Evolutionary conservation across 2,113 vertebrate species (phyloP).

Genomic region (Spermophilus dauricus): DNA sequence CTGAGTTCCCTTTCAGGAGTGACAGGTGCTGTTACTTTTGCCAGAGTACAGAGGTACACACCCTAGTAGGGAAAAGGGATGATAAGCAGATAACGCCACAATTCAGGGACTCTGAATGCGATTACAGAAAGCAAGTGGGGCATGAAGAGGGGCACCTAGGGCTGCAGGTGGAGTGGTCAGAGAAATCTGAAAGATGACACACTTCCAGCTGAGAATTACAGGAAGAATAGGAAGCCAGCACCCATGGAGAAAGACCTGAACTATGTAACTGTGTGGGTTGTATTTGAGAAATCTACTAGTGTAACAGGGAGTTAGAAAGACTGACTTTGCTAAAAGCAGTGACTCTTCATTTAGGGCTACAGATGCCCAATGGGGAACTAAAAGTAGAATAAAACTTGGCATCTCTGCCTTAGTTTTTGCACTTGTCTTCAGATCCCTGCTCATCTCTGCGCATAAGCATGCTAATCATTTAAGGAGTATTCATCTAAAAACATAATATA

Average conservation of each 20-base stretch:
- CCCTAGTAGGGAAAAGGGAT: not conserved
- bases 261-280: not conserved
- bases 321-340: not conserved
- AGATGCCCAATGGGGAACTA: not conserved
- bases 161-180: not conserved
- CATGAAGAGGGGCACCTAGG: not conserved
- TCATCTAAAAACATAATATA: not conserved
- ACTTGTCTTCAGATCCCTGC: not conserved
- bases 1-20: not conserved
- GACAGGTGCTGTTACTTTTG: not conserved
- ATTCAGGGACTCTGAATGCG: too few relatives aligned
- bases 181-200: not conserved
- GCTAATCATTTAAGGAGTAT: not conserved
- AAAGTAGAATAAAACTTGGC: not conserved
- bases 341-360: not conserved
- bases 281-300: not conserved
- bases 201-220: not conserved
- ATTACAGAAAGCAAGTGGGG: not conserved
- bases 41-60: not conserved
- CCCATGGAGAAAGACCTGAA: not conserved
- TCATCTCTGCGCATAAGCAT: not conserved
- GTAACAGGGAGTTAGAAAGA: not conserved
- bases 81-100: not conserved
- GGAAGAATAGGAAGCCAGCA: not conserved
- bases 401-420: not conserved